Evolutionary conservation across 2,888 invertebrate genomes (phyloP), one percentile per base, ranked within the genome.

Genomic region (Vannuccia rotundouncinata): DNA sequence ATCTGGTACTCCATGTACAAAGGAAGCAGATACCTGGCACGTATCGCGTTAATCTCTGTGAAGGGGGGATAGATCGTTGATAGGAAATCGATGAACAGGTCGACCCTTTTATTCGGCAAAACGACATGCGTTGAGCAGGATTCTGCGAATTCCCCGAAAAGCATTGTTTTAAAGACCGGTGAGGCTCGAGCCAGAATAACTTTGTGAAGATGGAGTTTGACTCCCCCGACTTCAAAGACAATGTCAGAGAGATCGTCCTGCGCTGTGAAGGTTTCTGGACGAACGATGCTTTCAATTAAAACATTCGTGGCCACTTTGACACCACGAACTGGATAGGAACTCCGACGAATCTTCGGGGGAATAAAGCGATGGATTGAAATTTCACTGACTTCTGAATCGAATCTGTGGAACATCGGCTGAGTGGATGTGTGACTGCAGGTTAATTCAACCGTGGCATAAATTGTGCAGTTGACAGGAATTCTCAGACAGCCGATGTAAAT

Each of bases 1-100:
- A 73, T 73, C n/a, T 73, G 74, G 29, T 73, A 73, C n/a, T 73
- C 74, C 74, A 73, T 73, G 74, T 27, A 73, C 5, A 73, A n/a
- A 10, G 74, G 74, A 5, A 73, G n/a, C 2, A 73, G 74, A 73
- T 27, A 73, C 10, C 29, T 10, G 74, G 74, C 74, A 10, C 74
- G 22, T 10, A 73, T 28, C n/a, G 74, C 74, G n/a, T 73, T 22
- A 5, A 73, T 28, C 22, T 73, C 74, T 10, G 29, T 5, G 22
- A 27, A 28, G 22, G 74, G 74, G 5, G 74, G 74, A 22, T 73
- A 73, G 22, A 73, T 73, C n/a, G 74, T 73, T 5, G 27, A 27
- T 28, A 73, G 74, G 5, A 73, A 27, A 27, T 73, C 74, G 22
- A 73, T 5, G 5, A 13, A 27, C 5, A 73, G 22, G 74, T 28